These are phyloP conservation scores for Colostygia pectinataria DNA, from an alignment of 2,888 invertebrate genomes.

Conservation along the genomic window DNA sequence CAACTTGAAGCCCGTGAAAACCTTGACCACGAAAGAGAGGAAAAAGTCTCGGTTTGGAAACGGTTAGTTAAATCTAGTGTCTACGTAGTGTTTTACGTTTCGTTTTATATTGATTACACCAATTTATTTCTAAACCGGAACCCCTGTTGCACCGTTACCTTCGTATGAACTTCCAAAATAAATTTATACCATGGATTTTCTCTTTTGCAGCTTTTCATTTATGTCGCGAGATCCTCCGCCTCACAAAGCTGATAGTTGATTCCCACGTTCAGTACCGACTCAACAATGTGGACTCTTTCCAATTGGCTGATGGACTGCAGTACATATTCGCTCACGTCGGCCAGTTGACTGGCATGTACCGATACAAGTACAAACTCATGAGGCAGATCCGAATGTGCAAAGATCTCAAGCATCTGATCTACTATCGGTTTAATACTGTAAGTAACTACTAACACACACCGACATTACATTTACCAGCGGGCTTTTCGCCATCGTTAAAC, in stretches of 20 bases:
- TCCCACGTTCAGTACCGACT: constrained; percentile 99
- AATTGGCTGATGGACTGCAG: constrained; percentile 98
- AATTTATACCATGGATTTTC: neutral
- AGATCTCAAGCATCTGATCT: constrained; percentile 99
- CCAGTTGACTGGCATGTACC: constrained; percentile 99
- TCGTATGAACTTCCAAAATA: too few relatives aligned
- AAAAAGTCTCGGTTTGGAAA: constrained; percentile 99
- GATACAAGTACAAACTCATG: constrained; percentile 99
- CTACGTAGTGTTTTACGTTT: too few relatives aligned
- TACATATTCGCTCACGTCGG: constrained; percentile 99
- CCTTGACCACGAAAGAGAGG: constrained; percentile 99
- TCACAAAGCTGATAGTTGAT: constrained; percentile 99
- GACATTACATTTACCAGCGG: too few relatives aligned
- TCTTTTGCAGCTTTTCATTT: constrained; percentile 94
- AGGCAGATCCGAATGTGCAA: constrained; percentile 99
- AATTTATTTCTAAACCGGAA: too few relatives aligned
- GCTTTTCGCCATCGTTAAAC: too few relatives aligned
- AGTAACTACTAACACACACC: constrained; percentile 56
- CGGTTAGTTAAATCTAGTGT: constrained; percentile 79
- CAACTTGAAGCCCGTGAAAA: constrained; percentile 99
- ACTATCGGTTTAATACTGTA: constrained; percentile 99
- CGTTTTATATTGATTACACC: too few relatives aligned
- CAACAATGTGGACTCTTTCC: constrained; percentile 99
- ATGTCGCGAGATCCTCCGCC: constrained; percentile 98
- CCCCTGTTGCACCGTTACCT: too few relatives aligned